Evolutionary conservation across 2,113 vertebrate species (phyloP).

Genomic region (Colius striatus): DNA sequence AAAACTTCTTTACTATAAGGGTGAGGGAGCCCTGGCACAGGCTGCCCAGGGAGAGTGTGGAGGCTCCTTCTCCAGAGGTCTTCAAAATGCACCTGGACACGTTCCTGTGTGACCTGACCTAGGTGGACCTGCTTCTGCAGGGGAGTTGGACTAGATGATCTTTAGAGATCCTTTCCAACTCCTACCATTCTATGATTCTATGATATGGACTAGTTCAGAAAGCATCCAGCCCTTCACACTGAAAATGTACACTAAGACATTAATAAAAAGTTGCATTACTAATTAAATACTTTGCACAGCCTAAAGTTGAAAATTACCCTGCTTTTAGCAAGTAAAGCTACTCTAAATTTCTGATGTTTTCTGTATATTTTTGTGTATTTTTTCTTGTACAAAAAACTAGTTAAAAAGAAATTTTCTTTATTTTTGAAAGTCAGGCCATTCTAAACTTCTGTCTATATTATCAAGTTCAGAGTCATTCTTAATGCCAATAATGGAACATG

Average conservation of each 20-base stretch:
- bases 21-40: too few species aligned
- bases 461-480: not conserved
- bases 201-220: not conserved
- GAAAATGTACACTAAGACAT: not conserved
- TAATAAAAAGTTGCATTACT: not conserved
- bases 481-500: not conserved
- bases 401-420: not conserved
- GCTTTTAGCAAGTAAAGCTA: not conserved
- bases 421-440: not conserved
- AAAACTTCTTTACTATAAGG: too few species aligned
- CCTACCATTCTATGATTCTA: too few species aligned
- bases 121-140: too few species aligned
- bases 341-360: not conserved
- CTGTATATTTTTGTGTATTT: not conserved
- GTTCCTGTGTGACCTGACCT: too few species aligned
- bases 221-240: not conserved
- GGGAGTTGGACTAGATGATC: too few species aligned
- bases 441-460: not conserved
- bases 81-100: too few species aligned
- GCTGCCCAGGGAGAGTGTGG: too few species aligned
- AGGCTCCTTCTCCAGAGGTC: too few species aligned
- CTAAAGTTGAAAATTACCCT: not conserved
- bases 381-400: not conserved
- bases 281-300: not conserved
- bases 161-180: too few species aligned